Conservation (phyloP, 2,797 vertebrate species). For the Synanceia verrucosa region DNA sequence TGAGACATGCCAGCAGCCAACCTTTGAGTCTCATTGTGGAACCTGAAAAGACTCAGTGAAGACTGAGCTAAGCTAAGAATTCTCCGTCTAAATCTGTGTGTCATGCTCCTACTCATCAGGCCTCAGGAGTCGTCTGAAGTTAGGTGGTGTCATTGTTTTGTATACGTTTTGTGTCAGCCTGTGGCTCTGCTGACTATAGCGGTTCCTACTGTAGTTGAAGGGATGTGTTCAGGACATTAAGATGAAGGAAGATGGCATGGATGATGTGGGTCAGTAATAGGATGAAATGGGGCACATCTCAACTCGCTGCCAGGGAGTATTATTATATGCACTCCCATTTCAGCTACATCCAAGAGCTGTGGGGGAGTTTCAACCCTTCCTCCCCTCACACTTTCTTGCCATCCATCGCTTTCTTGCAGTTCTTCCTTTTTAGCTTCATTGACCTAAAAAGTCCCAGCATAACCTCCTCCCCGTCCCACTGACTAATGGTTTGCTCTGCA, state of each 20-base stretch:
- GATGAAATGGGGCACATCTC: constrained; percentile 32
- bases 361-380: constrained; percentile 15
- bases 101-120: constrained; percentile 33
- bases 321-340: constrained; percentile 29
- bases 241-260: constrained; percentile 31
- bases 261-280: constrained; percentile 59
- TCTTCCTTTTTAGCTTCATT: constrained; percentile 32
- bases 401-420: neutral
- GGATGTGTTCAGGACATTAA: constrained; percentile 42
- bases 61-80: constrained; percentile 24
- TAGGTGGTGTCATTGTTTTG: constrained; percentile 18
- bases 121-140: constrained; percentile 33
- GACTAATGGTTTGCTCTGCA: constrained; percentile 35
- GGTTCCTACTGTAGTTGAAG: constrained; percentile 16
- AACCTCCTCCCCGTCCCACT: constrained; percentile 12
- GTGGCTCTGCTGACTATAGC: constrained; percentile 33
- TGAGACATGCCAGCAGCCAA: constrained; percentile 21
- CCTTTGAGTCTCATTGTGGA: constrained; percentile 36
- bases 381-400: neutral
- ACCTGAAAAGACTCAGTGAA: constrained; percentile 51
- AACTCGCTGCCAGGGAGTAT: constrained; percentile 26
- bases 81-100: constrained; percentile 46
- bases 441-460: constrained; percentile 61
- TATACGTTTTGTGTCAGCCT: constrained; percentile 17
- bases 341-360: constrained; percentile 25